These are phyloP conservation scores for Elmis aenea DNA, from an alignment of 2,888 invertebrate genomes.

Conservation along the genomic window DNA sequence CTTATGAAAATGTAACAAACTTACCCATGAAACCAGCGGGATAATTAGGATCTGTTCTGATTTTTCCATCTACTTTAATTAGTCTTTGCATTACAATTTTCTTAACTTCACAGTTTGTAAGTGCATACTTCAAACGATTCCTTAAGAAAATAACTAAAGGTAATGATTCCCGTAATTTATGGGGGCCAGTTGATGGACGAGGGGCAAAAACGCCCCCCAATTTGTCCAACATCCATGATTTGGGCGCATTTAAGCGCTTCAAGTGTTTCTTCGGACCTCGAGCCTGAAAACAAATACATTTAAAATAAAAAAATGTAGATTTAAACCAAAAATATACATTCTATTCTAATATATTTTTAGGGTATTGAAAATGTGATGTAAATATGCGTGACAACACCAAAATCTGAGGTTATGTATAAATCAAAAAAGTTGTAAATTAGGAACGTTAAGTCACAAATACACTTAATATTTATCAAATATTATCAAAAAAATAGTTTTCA, in stretches of 20 bases:
- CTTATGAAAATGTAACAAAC: too few species aligned
- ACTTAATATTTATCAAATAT: too few species aligned
- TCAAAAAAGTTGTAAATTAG: too few species aligned
- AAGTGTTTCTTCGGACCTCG: conserved; percentile 99
- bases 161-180: conserved; percentile 94
- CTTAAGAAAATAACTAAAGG: conserved; percentile 95
- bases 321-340: too few species aligned
- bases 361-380: too few species aligned
- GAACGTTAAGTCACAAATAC: too few species aligned
- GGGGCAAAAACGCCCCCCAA: conserved; percentile 97
- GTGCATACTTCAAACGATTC: conserved; percentile 96
- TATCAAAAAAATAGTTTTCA: too few species aligned
- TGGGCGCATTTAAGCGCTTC: conserved; percentile 98
- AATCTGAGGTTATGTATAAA: conserved; percentile 11
- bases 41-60: conserved; percentile 94
- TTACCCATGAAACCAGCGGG: conserved; percentile 99
- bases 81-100: conserved; percentile 98
- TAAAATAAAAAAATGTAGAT: conserved; percentile 7
- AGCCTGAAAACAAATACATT: conserved; percentile 64
- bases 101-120: conserved; percentile 93
- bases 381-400: too few species aligned
- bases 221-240: conserved; percentile 99
- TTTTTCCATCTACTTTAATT: conserved; percentile 97
- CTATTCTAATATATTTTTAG: too few species aligned
- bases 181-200: conserved; percentile 95